Evolutionary conservation across 2,888 invertebrate genomes (phyloP).

Genomic region (Ophion costatus): DNA sequence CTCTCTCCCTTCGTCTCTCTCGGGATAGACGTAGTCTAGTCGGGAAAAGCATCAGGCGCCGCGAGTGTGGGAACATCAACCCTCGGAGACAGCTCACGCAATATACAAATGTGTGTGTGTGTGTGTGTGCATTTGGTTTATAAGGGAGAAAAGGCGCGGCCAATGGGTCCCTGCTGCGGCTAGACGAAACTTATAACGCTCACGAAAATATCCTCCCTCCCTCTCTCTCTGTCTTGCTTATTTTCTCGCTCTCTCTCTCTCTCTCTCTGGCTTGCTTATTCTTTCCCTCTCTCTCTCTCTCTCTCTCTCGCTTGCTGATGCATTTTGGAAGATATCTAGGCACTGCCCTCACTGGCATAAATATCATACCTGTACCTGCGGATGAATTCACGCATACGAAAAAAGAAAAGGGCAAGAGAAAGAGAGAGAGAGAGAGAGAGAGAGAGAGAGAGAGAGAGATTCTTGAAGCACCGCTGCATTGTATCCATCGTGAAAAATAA

Average conservation of each 20-base stretch:
- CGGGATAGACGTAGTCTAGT: slow-evolving; percentile 32
- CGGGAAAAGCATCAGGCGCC: slow-evolving; percentile 56
- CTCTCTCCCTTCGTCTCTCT: background rate
- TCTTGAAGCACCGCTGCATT: slow-evolving; percentile 35
- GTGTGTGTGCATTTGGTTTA: slow-evolving; percentile 52
- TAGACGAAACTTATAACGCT: slow-evolving; percentile 51
- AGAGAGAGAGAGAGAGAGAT: slow-evolving; percentile 20
- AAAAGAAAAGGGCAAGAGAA: background rate
- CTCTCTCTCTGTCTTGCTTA: background rate
- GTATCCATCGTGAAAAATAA: slow-evolving; percentile 56
- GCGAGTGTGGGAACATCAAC: slow-evolving; percentile 65
- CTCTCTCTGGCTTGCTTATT: background rate
- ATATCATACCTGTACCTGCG: slow-evolving; percentile 45
- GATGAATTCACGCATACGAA: slow-evolving; percentile 50
- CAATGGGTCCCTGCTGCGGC: slow-evolving; percentile 49
- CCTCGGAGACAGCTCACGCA: slow-evolving; percentile 51
- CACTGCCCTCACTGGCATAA: slow-evolving; percentile 26
- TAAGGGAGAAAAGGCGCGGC: slow-evolving; percentile 61
- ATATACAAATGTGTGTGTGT: slow-evolving; percentile 42
- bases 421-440: background rate
- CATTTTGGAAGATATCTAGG: slow-evolving; percentile 25
- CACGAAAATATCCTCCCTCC: slow-evolving; percentile 38
- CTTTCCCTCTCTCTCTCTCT: slow-evolving; percentile 10
- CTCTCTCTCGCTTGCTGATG: slow-evolving; percentile 24
- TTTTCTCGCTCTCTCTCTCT: slow-evolving; percentile 19